Conservation (phyloP, 2,797 vertebrate genomes). For the Scomberomorus guttatus region DNA sequence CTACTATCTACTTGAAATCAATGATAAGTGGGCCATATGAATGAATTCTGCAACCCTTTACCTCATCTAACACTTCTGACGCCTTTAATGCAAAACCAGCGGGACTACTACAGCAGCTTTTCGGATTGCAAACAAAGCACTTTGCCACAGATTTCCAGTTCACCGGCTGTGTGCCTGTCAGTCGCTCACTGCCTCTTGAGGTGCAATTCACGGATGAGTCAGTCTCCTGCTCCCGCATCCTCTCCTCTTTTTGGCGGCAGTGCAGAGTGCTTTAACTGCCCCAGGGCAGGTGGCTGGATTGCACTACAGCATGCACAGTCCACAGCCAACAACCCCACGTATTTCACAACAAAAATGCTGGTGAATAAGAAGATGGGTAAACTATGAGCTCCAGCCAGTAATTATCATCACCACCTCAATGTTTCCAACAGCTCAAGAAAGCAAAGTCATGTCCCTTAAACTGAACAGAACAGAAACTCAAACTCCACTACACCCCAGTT, state of each 20-base stretch:
- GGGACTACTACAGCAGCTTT: slow-evolving; percentile 54
- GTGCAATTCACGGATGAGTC: slow-evolving; percentile 82
- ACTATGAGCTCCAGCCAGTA: background rate
- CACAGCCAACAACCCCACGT: slow-evolving; percentile 49
- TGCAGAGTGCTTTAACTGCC: slow-evolving; percentile 82
- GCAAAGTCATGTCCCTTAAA: background rate
- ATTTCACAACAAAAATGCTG: slow-evolving; percentile 19
- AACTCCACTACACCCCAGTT: background rate
- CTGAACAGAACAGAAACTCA: background rate
- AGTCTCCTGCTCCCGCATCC: slow-evolving; percentile 74
- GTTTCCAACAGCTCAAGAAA: background rate
- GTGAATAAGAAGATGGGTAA: background rate
- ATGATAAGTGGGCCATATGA: slow-evolving; percentile 18
- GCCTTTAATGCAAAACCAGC: slow-evolving; percentile 53
- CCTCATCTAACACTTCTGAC: slow-evolving; percentile 28
- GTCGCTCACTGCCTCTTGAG: slow-evolving; percentile 75
- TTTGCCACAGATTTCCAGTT: slow-evolving; percentile 80
- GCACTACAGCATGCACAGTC: slow-evolving; percentile 62
- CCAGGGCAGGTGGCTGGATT: slow-evolving; percentile 70
- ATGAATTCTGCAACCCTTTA: slow-evolving; percentile 37
- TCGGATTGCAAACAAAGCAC: slow-evolving; percentile 73
- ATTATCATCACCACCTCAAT: background rate
- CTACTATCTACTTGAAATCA: slow-evolving; percentile 32
- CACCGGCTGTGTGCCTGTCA: slow-evolving; percentile 76
- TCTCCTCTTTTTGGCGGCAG: slow-evolving; percentile 71